A percentile compares a stretch with the other conserved stretches of the same genome.
Evolutionary conservation across 2,888 invertebrate species (phyloP).

Genomic region (Andrena praecox): DNA sequence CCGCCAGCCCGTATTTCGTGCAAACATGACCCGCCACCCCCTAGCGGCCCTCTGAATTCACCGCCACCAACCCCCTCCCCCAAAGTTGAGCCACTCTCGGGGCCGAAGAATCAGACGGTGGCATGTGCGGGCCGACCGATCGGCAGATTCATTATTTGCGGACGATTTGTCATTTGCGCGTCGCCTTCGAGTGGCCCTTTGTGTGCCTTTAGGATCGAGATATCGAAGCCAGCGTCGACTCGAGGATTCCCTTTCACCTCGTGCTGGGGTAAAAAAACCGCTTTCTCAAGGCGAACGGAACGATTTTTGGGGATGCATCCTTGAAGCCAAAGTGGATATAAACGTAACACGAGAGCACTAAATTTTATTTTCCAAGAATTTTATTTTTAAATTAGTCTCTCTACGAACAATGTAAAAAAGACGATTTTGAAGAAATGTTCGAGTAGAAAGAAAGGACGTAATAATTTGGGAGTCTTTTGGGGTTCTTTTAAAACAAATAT

Average conservation of each 20-base stretch:
- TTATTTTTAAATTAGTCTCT: neutral
- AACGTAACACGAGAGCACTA: neutral
- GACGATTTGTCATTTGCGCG: slow-evolving; percentile 77
- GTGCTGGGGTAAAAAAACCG: slow-evolving; percentile 1
- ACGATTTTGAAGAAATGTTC: no score
- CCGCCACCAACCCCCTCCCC: neutral
- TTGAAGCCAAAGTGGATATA: slow-evolving; percentile 26
- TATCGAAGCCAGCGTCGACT: slow-evolving; percentile 45
- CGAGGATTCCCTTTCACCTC: slow-evolving; percentile 37
- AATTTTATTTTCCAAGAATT: neutral
- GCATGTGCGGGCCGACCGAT: slow-evolving; percentile 42
- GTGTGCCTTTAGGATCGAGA: slow-evolving; percentile 67
- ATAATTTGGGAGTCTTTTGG: no score
- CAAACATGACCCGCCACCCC: slow-evolving; percentile 41
- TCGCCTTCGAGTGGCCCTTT: slow-evolving; percentile 61
- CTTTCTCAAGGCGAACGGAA: neutral
- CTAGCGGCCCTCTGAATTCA: slow-evolving; percentile 43
- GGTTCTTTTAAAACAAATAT: no score
- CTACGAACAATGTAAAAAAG: neutral
- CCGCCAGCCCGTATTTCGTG: slow-evolving; percentile 57
- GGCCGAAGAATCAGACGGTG: slow-evolving; percentile 36
- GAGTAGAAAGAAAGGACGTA: no score
- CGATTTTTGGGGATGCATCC: slow-evolving; percentile 28
- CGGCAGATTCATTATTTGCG: slow-evolving; percentile 76
- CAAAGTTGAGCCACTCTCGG: slow-evolving; percentile 20